A percentile compares a stretch with the other conserved stretches of the same genome.
phyloP scores from a whole-genome alignment of 2,113 vertebrate genomes.

The Neoarius graeffei region DNA sequence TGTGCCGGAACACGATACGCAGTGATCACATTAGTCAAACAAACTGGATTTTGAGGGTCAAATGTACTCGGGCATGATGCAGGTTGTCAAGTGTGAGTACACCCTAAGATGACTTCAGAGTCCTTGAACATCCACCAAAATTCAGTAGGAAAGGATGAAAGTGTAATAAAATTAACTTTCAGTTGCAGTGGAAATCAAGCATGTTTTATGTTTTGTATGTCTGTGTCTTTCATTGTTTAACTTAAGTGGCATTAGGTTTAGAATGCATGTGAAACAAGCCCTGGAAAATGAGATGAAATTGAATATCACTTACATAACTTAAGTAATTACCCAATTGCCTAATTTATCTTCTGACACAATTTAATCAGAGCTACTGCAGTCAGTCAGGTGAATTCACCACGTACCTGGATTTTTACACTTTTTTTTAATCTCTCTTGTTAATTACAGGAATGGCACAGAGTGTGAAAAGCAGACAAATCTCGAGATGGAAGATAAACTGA shows the following conservation, averaged over 20 bases:
- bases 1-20: no score
- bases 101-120: no score
- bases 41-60: no score
- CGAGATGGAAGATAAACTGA: slow-evolving; percentile 72
- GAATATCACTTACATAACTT: neutral
- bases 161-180: no score
- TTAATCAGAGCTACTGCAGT: neutral
- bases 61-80: no score
- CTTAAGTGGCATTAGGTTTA: neutral
- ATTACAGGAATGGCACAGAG: neutral
- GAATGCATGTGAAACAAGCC: neutral
- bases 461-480: slow-evolving; percentile 51
- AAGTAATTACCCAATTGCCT: neutral
- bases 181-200: neutral
- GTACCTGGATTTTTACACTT: neutral
- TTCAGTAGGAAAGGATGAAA: no score
- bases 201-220: neutral
- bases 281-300: neutral
- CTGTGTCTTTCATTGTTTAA: neutral
- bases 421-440: no score
- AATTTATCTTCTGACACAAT: neutral
- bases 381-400: neutral
- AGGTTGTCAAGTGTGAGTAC: no score
- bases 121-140: no score
- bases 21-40: no score